Evolutionary conservation across 2,888 invertebrate genomes (phyloP), one percentile per base, ranked within the genome.

Genomic region (Platycheirus rosarum): DNA sequence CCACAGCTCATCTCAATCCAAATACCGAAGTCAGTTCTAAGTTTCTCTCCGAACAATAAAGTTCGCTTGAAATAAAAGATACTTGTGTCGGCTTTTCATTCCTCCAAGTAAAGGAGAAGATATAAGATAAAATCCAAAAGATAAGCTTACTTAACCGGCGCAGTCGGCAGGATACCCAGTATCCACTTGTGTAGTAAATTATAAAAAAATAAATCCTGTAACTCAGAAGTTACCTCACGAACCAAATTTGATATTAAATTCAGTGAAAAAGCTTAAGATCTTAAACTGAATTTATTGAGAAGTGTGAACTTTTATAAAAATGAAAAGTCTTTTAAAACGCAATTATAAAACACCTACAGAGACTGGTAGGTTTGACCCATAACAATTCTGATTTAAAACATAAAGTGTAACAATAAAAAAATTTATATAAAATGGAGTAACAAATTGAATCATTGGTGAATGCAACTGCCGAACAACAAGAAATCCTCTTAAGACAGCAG

Each of bases 111-210:
- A n/a, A n/a, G n/a, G n/a, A n/a, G n/a, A n/a, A n/a, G n/a, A n/a
- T n/a, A n/a, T n/a, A n/a, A n/a, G n/a, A n/a, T n/a, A n/a, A n/a
- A n/a, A n/a, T n/a, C n/a, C n/a, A n/a, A n/a, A n/a, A n/a, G n/a
- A n/a, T n/a, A n/a, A n/a, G n/a, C n/a, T 32, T 37, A 37, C n/a
- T n/a, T 37, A 37, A 37, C 37, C n/a, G 13, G 37, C 13, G 37
- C 37, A n/a, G n/a, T 37, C 37, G 37, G 37, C n/a, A 37, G 37
- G 37, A 37, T 37, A 37, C 37, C 37, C 37, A 37, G 37, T 37
- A n/a, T 37, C 37, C 37, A n/a, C n/a, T 37, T 5, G 11, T 6
- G 8, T 23, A 2, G 23, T 23, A 23, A 4, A 23, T 23, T 23
- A 23, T 23, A 23, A 23, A 23, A 6, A 23, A 23, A 23, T 23